A percentile compares a stretch with the other conserved stretches of the same genome.
Evolutionary conservation across 2,888 invertebrate species (phyloP).

Genomic region (Allygus modestus): DNA sequence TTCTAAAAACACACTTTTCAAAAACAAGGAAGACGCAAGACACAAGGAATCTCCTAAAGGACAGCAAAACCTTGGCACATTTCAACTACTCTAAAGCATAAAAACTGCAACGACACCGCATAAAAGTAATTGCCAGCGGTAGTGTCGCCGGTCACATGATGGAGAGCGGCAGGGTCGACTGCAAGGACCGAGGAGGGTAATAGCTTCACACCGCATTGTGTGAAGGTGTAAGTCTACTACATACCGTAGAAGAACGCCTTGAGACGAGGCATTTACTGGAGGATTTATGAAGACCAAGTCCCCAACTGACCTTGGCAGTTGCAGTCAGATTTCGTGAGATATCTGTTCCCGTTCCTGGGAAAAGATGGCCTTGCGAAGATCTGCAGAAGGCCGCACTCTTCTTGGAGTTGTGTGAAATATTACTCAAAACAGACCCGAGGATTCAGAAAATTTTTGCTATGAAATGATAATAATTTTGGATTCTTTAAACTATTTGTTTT

Average conservation of each 20-base stretch:
- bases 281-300: background rate
- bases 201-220: background rate
- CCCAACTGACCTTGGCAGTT: background rate
- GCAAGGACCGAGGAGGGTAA: background rate
- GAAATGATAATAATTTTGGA: too few relatives aligned
- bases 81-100: background rate
- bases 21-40: too few relatives aligned
- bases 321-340: conserved; percentile 31
- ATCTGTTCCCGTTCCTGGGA: conserved; percentile 23
- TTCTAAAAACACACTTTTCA: too few relatives aligned
- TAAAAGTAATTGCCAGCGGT: background rate
- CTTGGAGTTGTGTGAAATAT: background rate
- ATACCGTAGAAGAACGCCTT: background rate
- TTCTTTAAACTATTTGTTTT: too few relatives aligned
- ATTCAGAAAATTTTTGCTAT: too few relatives aligned
- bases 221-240: background rate
- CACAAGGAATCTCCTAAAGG: background rate
- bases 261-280: background rate
- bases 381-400: background rate
- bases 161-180: background rate
- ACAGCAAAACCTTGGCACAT: background rate
- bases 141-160: background rate
- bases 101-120: conserved; percentile 6
- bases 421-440: background rate
- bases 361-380: background rate